Percentiles rank a stretch among this genome's conserved stretches.
These are phyloP conservation scores for Hylomyscus alleni DNA, from an alignment of 2,797 vertebrate genomes.

Conservation along the genomic window DNA sequence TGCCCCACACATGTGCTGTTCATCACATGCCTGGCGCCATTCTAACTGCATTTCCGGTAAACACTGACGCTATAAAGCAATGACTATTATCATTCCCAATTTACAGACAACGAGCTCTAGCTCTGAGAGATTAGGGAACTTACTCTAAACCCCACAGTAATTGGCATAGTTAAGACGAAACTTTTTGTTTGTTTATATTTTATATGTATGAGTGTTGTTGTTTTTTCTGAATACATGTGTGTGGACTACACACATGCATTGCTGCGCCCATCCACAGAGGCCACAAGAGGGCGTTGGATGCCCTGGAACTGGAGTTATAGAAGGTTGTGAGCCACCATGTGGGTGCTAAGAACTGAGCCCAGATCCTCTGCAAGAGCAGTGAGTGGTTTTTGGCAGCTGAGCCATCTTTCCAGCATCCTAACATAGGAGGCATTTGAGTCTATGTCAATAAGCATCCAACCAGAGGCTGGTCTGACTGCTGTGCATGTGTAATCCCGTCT, in stretches of 20 bases:
- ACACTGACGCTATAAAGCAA: not conserved
- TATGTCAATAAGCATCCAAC: not conserved
- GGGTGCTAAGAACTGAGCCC: not conserved
- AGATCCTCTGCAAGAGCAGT: not conserved
- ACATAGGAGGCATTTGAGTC: not conserved
- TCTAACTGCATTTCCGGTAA: not conserved
- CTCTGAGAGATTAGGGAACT: not conserved
- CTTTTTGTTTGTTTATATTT: not conserved
- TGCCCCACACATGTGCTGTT: not conserved
- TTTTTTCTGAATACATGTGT: not conserved
- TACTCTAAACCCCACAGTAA: not conserved
- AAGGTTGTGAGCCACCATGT: no score
- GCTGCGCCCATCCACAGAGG: not conserved
- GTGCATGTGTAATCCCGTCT: not conserved
- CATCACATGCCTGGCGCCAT: not conserved
- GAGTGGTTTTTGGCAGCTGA: not conserved
- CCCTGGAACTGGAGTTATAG: no score
- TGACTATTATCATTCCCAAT: not conserved
- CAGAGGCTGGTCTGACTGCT: not conserved
- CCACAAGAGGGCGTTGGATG: not conserved
- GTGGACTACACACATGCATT: not conserved
- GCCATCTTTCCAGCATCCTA: not conserved
- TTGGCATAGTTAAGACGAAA: not conserved
- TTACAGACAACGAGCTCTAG: conserved; percentile 3
- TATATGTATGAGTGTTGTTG: not conserved